Conservation (phyloP, 2,888 invertebrate genomes). For the Acronicta aceris region DNA sequence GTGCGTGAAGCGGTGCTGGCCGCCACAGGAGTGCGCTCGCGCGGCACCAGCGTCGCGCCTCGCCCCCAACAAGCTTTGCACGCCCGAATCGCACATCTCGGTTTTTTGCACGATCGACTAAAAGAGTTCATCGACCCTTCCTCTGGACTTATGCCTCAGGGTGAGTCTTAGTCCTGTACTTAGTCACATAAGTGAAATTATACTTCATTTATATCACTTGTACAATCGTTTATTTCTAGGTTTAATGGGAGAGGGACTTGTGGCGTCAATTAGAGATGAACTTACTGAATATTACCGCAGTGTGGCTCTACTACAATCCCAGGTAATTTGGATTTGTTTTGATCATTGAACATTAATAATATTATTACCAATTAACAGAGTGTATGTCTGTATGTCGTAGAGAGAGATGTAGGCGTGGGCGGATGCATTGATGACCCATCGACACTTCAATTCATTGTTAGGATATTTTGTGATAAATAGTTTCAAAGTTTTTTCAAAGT, state of each 20-base stretch:
- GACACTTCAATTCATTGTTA: too few relatives aligned
- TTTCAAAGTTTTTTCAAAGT: too few relatives aligned
- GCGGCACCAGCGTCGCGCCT: constrained; percentile 81
- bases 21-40: constrained; percentile 96
- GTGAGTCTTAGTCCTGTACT: constrained; percentile 59
- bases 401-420: too few relatives aligned
- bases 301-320: constrained; percentile 95
- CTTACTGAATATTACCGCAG: constrained; percentile 96
- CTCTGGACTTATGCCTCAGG: constrained; percentile 90
- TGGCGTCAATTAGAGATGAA: constrained; percentile 95
- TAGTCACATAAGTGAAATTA: too few relatives aligned
- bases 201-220: background rate
- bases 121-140: constrained; percentile 94
- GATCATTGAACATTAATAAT: background rate
- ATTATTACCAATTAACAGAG: too few relatives aligned
- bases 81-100: constrained; percentile 94
- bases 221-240: constrained; percentile 79
- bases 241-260: constrained; percentile 95
- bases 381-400: too few relatives aligned
- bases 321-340: constrained; percentile 85
- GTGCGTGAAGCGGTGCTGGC: constrained; percentile 95
- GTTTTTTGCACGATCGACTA: constrained; percentile 95
- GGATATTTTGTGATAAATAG: too few relatives aligned
- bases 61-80: constrained; percentile 91
- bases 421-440: too few relatives aligned